phyloP scores from a whole-genome alignment of 2,113 vertebrate genomes.

The Isurus oxyrinchus region DNA sequence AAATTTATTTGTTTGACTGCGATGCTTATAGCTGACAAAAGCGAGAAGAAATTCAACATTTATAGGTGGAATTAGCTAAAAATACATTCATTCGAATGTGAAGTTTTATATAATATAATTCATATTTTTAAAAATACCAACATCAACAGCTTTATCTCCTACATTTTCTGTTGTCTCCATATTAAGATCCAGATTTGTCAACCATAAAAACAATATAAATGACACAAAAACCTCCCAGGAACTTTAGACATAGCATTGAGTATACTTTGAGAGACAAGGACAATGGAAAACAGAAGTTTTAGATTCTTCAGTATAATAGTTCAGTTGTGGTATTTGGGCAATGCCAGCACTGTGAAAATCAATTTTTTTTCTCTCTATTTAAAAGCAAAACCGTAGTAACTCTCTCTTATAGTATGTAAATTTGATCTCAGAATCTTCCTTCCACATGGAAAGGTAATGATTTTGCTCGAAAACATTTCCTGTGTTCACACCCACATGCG shows the following conservation, averaged over 20 bases:
- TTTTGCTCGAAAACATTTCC: neutral
- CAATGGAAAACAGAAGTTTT: neutral
- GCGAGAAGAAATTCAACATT: neutral
- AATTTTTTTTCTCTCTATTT: neutral
- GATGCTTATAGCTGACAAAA: neutral
- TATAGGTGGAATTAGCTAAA: neutral
- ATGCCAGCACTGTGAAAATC: neutral
- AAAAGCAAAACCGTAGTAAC: neutral
- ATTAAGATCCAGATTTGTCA: neutral
- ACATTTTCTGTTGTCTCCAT: neutral
- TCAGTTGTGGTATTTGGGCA: neutral
- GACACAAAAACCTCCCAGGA: neutral
- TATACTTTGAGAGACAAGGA: neutral
- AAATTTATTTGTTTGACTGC: neutral
- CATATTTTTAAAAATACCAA: neutral
- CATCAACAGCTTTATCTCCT: neutral
- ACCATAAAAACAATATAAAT: neutral
- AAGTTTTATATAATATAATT: neutral
- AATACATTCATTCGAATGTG: neutral
- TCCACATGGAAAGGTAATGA: neutral
- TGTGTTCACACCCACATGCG: neutral
- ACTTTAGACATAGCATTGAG: neutral
- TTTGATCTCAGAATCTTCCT: neutral
- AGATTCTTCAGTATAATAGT: neutral
- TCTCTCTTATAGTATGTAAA: neutral